phyloP scores from a whole-genome alignment of 2,113 vertebrate species.

The Apistogramma diplotaenia region DNA sequence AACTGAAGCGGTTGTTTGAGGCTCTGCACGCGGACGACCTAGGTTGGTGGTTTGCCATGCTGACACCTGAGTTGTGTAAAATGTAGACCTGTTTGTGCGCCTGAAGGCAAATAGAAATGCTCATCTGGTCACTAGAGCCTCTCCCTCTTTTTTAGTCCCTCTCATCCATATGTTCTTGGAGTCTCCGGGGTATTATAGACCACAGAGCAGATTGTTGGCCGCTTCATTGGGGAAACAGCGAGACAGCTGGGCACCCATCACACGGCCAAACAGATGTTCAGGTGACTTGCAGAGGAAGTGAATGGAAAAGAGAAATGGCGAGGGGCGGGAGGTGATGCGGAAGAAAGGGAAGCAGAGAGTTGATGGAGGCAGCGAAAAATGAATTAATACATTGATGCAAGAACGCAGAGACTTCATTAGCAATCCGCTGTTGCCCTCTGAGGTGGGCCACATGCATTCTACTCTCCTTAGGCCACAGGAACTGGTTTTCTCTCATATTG shows the following conservation, averaged over 20 bases:
- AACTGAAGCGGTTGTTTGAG: slow-evolving; percentile 6
- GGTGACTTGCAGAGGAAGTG: slow-evolving; percentile 59
- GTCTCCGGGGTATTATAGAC: slow-evolving; percentile 54
- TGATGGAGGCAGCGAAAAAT: slow-evolving; percentile 3
- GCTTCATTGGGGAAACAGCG: slow-evolving; percentile 55
- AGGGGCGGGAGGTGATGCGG: slow-evolving; percentile 10
- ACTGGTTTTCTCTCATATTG: slow-evolving; percentile 40
- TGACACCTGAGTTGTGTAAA: slow-evolving; percentile 46
- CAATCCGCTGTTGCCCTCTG: slow-evolving; percentile 15
- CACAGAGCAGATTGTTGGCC: slow-evolving; percentile 68
- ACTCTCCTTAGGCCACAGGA: slow-evolving; percentile 23
- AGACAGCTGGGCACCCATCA: slow-evolving; percentile 72
- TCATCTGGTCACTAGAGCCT: slow-evolving; percentile 44
- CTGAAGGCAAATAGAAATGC: slow-evolving; percentile 53
- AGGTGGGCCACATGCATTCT: slow-evolving; percentile 24
- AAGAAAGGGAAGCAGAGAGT: background rate
- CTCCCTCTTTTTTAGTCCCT: slow-evolving; percentile 19
- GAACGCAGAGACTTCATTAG: slow-evolving; percentile 51
- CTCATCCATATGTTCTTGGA: slow-evolving; percentile 56
- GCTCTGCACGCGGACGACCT: background rate
- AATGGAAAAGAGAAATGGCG: slow-evolving; percentile 19
- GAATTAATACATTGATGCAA: slow-evolving; percentile 30
- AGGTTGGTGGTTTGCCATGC: slow-evolving; percentile 31
- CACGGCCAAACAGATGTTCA: slow-evolving; percentile 70
- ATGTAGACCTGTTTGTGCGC: slow-evolving; percentile 43